Base-by-base conservation (phyloP, 1,140 invertebrate species). In the Brachionus rotundiformis region DNA sequence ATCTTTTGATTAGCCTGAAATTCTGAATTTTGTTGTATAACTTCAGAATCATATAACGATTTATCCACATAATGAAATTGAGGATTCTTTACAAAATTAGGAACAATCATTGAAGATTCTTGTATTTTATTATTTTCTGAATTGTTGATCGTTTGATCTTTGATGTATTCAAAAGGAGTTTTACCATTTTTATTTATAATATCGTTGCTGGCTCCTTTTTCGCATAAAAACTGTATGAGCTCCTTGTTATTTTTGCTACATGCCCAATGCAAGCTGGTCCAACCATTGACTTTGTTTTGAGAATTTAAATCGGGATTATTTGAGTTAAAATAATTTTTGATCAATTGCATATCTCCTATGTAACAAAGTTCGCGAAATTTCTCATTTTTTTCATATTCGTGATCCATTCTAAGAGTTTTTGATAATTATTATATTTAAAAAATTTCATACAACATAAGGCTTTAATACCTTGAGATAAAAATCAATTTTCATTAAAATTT, bases 291-390 rank as follows among this genome's bases (percentile, higher is more conserved):
- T 59, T 63, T 54, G 19, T 79, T 79, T 25, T 63, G 29, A 3
- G 76, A 79, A 63, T 79, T 79, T 36, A 79, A 8, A 79, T 79
- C 76, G 23, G 76, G 76, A 19, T 54, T 19, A 11, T 49, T 54
- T 29, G 29, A 39, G 6, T 23, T 36, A 11, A 10, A 59, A 11
- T 23, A 79, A n/a, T 13, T 33, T 41, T 79, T 54, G n/a, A 79
- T 79, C 7, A 79, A 25, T 25, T 79, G 27, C 11, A 79, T 13
- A 29, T 79, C 76, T 25, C 76, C 76, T 19, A 79, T 63, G 36
- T 79, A 79, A 41, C 76, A 79, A 36, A 79, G 31, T 59, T 79
- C 76, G 33, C 76, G 29, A 33, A 79, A 79, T 41, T 59, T 63
- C 25, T 79, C 76, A 63, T 79, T 59, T 39, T 79, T 79, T 63